Evolutionary conservation across 2,797 vertebrate species (phyloP), one percentile per base, ranked within the genome.

Genomic region (Rallus crepitans): DNA sequence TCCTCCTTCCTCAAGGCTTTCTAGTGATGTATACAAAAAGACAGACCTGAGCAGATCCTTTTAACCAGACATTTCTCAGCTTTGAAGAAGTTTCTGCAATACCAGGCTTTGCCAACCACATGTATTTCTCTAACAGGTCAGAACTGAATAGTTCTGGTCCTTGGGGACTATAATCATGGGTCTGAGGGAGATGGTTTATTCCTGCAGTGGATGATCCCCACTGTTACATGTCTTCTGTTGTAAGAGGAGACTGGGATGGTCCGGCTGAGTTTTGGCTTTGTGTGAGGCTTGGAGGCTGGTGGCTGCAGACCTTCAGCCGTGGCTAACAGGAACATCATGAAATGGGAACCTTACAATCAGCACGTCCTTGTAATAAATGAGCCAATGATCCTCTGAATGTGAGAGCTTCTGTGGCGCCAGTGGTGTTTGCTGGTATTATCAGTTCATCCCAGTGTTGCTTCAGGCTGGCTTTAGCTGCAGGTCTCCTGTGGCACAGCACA

Each of bases 21-120:
- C 60, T 63, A 23, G 53, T 83, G 77, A 50, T 1, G 0, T 63
- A 20, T 47, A 35, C 5, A 3, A 68, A 72, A 57, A 45, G 84
- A 30, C 55, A 82, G 68, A 37, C n/a, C 18, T 6, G 59, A 69
- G 2, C 40, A 39, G 61, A 79, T 47, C 28, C 53, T 92, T 93
- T 86, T n/a, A 69, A 72, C 52, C 55, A 15, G 66, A 11, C 15
- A 15, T 30, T 83, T 52, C 80, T 72, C 48, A 50, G 48, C 72
- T 96, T 90, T 82, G 82, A 88, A 69, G 66, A 64, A 39, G 39
- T 82, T 91, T 78, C 82, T 79, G 59, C 73, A n/a, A 9, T 13
- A 5, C 60, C 40, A 63, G 65, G 50, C 64, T 12, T 23, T 78
- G 39, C 52, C 73, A 35, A 30, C 39, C 39, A 23, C 21, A 9